Evolutionary conservation across 2,113 vertebrate species (phyloP).

Genomic region (Ondatra zibethicus): DNA sequence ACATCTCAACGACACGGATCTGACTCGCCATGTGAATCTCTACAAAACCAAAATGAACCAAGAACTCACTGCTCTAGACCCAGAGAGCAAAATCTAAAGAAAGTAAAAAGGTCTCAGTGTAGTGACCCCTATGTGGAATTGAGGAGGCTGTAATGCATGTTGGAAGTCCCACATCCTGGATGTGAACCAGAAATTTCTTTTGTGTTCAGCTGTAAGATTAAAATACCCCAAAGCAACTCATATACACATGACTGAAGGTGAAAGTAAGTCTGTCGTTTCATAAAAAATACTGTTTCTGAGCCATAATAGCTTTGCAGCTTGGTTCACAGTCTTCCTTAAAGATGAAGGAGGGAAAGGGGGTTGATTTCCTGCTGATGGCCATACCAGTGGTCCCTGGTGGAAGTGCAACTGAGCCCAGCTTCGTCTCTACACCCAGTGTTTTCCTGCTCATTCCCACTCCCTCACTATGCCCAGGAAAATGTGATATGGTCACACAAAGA

Average conservation of each 20-base stretch:
- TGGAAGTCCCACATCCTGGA: neutral
- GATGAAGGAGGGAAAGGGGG: neutral
- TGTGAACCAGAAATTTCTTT: neutral
- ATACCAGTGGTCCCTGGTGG: neutral
- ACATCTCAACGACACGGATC: neutral
- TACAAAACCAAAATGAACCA: constrained; percentile 12
- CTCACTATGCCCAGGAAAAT: neutral
- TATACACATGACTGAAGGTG: accelerated
- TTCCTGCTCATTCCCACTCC: too few relatives aligned
- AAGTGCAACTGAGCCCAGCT: neutral
- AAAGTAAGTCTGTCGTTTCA: neutral
- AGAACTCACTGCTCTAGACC: neutral
- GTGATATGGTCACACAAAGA: neutral
- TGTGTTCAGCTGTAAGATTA: neutral
- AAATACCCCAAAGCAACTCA: neutral
- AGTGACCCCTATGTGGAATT: neutral
- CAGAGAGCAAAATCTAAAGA: neutral
- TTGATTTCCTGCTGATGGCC: neutral
- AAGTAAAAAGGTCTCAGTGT: constrained; percentile 13
- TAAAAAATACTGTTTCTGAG: neutral
- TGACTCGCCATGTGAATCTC: neutral
- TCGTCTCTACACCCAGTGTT: neutral
- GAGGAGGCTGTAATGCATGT: neutral
- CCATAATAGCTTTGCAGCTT: neutral
- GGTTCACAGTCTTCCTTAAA: neutral